A percentile compares a stretch with the other conserved stretches of the same genome.
Evolutionary conservation across 2,797 vertebrate genomes (phyloP).

Genomic region (Liparis tanakae): DNA sequence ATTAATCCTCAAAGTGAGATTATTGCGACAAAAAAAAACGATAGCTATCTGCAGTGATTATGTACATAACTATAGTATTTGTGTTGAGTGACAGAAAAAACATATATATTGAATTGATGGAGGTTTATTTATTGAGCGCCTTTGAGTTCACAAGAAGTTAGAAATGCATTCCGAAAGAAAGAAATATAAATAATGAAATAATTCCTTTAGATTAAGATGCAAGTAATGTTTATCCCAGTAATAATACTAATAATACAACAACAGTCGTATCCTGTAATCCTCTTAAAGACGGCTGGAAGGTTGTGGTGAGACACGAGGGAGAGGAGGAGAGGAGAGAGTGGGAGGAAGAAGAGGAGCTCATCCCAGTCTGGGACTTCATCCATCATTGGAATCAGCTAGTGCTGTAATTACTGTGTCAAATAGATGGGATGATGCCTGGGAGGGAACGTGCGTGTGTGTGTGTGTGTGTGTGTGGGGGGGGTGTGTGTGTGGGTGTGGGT

Average conservation of each 20-base stretch:
- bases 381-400: slow-evolving; percentile 89
- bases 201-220: too few relatives aligned
- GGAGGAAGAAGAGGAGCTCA: slow-evolving; percentile 70
- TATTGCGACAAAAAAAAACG: background rate
- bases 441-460: slow-evolving; percentile 68
- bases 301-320: slow-evolving; percentile 48
- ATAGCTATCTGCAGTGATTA: background rate
- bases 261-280: background rate
- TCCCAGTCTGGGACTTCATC: slow-evolving; percentile 88
- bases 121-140: background rate
- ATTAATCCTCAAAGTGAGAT: slow-evolving; percentile 37
- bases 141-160: background rate
- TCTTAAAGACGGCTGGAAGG: slow-evolving; percentile 53
- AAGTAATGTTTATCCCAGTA: background rate
- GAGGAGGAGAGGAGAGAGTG: slow-evolving; percentile 33
- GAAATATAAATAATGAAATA: too few relatives aligned
- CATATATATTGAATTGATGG: background rate
- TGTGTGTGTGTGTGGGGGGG: slow-evolving; percentile 18
- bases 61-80: background rate
- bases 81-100: background rate
- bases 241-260: background rate
- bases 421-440: slow-evolving; percentile 85
- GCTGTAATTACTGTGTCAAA: slow-evolving; percentile 91
- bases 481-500: slow-evolving; percentile 9
- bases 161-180: background rate